Percentiles rank a stretch among this genome's conserved stretches.
phyloP scores from a whole-genome alignment of 2,797 vertebrate species.

The Falco rusticolus region DNA sequence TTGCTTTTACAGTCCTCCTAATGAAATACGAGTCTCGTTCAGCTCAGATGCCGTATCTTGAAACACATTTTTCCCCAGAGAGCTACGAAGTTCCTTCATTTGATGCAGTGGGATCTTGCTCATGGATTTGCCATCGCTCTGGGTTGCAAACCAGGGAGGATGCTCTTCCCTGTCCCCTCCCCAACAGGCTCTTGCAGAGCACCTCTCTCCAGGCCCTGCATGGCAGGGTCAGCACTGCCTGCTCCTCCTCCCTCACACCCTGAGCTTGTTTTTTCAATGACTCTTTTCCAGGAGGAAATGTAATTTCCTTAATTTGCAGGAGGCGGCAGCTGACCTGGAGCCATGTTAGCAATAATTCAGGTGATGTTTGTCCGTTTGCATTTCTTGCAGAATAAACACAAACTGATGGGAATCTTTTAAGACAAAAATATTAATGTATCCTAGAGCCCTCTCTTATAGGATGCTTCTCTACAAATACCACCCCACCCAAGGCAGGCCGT shows the following conservation, averaged over 20 bases:
- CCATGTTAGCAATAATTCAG: background rate
- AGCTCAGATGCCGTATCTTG: background rate
- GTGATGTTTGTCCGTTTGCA: background rate
- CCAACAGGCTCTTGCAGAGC: accelerated
- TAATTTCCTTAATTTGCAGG: background rate
- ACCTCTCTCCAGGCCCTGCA: background rate
- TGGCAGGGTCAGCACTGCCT: accelerated
- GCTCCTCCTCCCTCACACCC: background rate
- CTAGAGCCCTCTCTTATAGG: background rate
- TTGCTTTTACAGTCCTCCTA: background rate
- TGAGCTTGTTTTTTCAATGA: background rate
- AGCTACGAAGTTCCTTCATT: background rate
- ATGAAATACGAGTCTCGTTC: background rate
- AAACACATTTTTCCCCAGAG: background rate
- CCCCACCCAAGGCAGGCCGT: background rate
- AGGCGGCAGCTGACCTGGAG: background rate
- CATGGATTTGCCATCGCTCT: background rate
- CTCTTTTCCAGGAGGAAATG: too few relatives aligned
- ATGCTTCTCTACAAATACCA: background rate
- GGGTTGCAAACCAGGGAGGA: background rate
- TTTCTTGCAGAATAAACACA: background rate
- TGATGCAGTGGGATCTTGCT: background rate
- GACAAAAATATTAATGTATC: background rate
- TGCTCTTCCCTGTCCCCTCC: background rate
- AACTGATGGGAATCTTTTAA: background rate